A percentile compares a stretch with the other conserved stretches of the same genome.
Evolutionary conservation across 2,797 vertebrate species (phyloP).

Genomic region (Hyperoplus lanceolatus): DNA sequence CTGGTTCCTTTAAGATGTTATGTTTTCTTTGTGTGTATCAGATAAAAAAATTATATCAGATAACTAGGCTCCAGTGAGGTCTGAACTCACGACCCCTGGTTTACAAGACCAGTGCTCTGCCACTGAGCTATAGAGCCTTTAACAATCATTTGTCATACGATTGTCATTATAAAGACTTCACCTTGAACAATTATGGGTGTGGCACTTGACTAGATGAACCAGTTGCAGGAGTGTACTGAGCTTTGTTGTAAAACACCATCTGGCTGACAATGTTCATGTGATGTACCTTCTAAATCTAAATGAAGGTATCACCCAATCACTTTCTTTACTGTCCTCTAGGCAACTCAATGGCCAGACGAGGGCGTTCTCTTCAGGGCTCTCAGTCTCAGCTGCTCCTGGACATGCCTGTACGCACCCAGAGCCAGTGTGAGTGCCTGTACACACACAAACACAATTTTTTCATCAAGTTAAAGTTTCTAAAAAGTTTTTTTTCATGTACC

Average conservation of each 20-base stretch:
- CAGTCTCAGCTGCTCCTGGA: constrained; percentile 78
- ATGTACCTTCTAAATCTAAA: background rate
- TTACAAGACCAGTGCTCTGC: constrained; percentile 75
- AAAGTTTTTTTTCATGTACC: constrained; percentile 20
- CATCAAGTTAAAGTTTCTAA: background rate
- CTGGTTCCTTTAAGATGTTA: rapidly evolving
- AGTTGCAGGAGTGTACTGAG: background rate
- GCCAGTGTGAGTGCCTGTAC: constrained; percentile 78
- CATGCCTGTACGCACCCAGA: constrained; percentile 77
- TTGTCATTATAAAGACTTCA: background rate
- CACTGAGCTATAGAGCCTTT: constrained; percentile 70
- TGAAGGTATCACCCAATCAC: background rate
- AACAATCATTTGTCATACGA: rapidly evolving
- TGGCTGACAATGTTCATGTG: background rate
- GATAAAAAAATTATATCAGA: background rate
- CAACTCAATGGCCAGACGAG: constrained; percentile 76
- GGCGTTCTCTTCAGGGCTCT: constrained; percentile 67
- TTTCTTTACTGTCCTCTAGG: constrained; percentile 65
- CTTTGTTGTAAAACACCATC: background rate
- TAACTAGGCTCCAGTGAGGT: constrained; percentile 51
- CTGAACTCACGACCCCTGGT: constrained; percentile 71
- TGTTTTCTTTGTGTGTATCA: no score
- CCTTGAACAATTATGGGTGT: background rate
- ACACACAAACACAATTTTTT: background rate
- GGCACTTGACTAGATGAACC: background rate